Base-by-base conservation (phyloP, 2,888 invertebrate species). In the Entomobrya multifasciata region DNA sequence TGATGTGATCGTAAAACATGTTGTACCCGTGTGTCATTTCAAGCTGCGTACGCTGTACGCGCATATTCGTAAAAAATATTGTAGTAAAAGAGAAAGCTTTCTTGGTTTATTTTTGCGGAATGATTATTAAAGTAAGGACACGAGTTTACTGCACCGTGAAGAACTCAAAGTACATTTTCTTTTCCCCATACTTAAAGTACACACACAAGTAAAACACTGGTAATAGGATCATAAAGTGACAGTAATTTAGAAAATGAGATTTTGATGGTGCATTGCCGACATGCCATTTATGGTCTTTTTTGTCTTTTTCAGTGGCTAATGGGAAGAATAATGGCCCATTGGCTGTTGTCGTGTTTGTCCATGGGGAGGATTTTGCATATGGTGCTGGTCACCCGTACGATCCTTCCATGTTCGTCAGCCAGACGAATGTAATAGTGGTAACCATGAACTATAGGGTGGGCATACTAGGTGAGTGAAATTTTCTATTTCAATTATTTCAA, bases 331-430 rank as follows among this genome's bases (percentile, higher is more conserved):
- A 82, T 77, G 87, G 81, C 17, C 87, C 86, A 22, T 84, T 90
- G 57, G 96, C 97, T 65, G 97, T 97, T 41, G 93, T 97, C 92
- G 95, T 97, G 77, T 97, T 96, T 93, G 95, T 97, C 91, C 97
- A 97, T 92, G 97, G 97, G 0, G 97, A 97, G 91, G 94, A 94
- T 86, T 95, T 94, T 92, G 94, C 94, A 92, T 98, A 98, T 96
- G 98, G 98, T 93, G 97, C 98, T 77, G 99, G 99, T 90, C 98
- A 98, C 93, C 96, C 98, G 2, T 99, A 98, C 93, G 99, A 99
- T 92, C 99, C 98, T 81, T 96, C 97, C 89, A 97, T 98, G 65
- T 94, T 99, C 88, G 96, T 99, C 67, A 96, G 97, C 92, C 98
- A 97, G 92, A 97, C 96, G 25, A 96, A 96, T 86, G 94, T 98